Evolutionary conservation across 2,797 vertebrate species (phyloP), one percentile per base, ranked within the genome.

Genomic region (Scleropages formosus): DNA sequence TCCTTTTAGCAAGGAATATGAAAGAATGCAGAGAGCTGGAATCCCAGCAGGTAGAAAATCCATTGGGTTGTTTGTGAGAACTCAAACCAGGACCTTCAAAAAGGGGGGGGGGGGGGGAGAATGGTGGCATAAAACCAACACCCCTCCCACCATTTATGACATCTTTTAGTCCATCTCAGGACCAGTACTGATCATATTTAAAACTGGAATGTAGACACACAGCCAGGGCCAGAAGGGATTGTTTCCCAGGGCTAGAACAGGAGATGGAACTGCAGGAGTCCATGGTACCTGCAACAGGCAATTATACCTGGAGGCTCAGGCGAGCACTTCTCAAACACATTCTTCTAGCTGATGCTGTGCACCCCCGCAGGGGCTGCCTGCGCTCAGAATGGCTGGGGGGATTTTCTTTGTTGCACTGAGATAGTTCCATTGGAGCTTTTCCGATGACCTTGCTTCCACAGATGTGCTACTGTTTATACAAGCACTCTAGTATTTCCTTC

Each of bases 241-340:
- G 20, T 2, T 39, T 6, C 31, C 31, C 31, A 12, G n/a, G 22
- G 18, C 8, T 7, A 31, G 31, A 39, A 39, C 31, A 6, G 2
- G 31, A 39, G 31, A 39, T 31, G 39, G 6, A 39, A 39, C 31
- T 6, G 31, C 31, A 39, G 31, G 31, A 31, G 44, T 44, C 66
- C 20, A 0, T 2, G n/a, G 10, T 18, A 44, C 46, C 47, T 47
- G 11, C 11, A 20, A 39, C 31, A 39, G 39, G 6, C 6, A 39
- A 39, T 39, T 39, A 39, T 39, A 39, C 31, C 31, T 39, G 12
- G 11, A 51, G n/a, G 20, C 44, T 47, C 66, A 22, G 44, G n/a
- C 26, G 22, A 68, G 64, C 64, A 46, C 24, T 64, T 72, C 83
- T 82, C 84, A 84, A 84, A 86, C 77, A 77, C 79, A 78, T 75